phyloP scores from a whole-genome alignment of 1,140 invertebrate genomes.

The Euwallacea similis region DNA sequence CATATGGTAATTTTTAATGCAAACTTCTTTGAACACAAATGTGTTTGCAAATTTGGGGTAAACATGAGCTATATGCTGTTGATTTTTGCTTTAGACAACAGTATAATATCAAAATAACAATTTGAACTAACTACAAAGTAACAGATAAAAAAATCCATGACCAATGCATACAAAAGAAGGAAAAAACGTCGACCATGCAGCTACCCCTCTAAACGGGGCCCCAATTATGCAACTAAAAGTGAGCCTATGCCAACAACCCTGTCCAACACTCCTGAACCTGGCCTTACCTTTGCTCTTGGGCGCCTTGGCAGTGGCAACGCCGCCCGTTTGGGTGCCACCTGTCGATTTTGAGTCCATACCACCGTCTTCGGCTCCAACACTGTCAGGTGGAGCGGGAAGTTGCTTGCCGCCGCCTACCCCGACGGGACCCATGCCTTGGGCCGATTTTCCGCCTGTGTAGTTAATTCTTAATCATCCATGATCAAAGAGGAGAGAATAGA shows the following conservation, averaged over 20 bases:
- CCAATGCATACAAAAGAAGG: no score
- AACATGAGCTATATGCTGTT: no score
- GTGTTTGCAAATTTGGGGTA: no score
- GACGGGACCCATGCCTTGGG: conserved; percentile 51
- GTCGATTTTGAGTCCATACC: conserved; percentile 59
- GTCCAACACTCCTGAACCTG: conserved; percentile 7
- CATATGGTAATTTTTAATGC: no score
- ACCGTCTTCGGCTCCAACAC: conserved; percentile 61
- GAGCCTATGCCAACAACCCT: conserved; percentile 13
- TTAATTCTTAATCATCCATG: background rate
- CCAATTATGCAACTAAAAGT: no score
- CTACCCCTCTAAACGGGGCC: no score
- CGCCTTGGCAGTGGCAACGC: conserved; percentile 51
- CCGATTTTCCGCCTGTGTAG: conserved; percentile 11
- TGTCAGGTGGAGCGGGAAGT: conserved; percentile 57
- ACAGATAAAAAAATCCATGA: no score
- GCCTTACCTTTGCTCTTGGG: conserved; percentile 61
- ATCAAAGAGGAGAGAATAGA: no score
- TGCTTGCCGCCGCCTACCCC: conserved; percentile 59
- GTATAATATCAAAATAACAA: background rate
- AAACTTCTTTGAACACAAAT: no score
- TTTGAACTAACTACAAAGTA: background rate
- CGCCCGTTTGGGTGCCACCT: conserved; percentile 53
- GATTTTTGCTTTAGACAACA: no score
- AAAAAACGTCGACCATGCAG: no score